A percentile compares a stretch with the other conserved stretches of the same genome.
phyloP scores from a whole-genome alignment of 2,888 invertebrate species.

The Temnothorax rugatulus region DNA sequence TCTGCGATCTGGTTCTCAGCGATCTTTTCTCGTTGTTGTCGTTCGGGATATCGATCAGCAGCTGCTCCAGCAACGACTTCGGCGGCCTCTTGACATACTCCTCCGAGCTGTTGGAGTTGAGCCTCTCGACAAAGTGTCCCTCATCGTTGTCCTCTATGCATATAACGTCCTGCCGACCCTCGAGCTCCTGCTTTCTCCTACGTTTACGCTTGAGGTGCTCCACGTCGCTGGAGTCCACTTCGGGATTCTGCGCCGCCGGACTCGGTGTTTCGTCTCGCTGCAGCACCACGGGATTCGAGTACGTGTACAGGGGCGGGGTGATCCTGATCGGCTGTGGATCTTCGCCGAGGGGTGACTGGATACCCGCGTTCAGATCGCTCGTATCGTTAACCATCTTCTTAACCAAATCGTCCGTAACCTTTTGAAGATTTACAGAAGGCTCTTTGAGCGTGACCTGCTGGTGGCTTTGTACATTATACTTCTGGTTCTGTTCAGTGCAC shows the following conservation, averaged over 20 bases:
- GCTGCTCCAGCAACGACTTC: constrained; percentile 90
- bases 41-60: constrained; percentile 94
- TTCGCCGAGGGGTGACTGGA: constrained; percentile 84
- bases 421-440: constrained; percentile 76
- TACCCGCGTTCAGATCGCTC: constrained; percentile 74
- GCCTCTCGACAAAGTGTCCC: constrained; percentile 81
- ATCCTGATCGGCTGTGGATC: constrained; percentile 91
- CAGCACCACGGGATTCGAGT: constrained; percentile 91
- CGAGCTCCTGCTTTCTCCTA: constrained; percentile 85
- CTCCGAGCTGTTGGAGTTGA: constrained; percentile 80
- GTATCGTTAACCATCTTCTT: constrained; percentile 81
- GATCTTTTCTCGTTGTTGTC: constrained; percentile 87
- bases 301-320: constrained; percentile 92
- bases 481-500: constrained; percentile 80
- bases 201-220: constrained; percentile 84
- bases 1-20: constrained; percentile 84
- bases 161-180: constrained; percentile 84
- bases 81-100: constrained; percentile 82
- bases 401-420: constrained; percentile 80
- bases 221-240: constrained; percentile 82
- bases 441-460: constrained; percentile 73
- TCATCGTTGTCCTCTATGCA: constrained; percentile 85
- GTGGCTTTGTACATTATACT: constrained; percentile 81
- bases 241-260: constrained; percentile 83
- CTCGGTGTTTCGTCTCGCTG: constrained; percentile 87